A percentile compares a stretch with the other conserved stretches of the same genome.
Conservation (phyloP, 2,888 invertebrate genomes). For the Eudiplozoon nipponicum region DNA sequence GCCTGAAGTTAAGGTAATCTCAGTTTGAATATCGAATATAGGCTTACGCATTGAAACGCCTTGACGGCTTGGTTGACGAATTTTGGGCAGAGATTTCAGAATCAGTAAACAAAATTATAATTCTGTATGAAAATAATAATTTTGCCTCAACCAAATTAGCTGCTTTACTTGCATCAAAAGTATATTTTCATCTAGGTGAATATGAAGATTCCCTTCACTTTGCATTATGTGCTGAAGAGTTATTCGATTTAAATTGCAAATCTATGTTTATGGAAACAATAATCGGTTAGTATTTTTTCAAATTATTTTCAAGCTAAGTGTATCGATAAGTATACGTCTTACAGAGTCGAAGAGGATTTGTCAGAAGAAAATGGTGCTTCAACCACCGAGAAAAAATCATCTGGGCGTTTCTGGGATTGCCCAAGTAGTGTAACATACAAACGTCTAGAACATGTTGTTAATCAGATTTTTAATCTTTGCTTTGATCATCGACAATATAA, state of each 20-base stretch:
- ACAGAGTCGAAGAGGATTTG: constrained; percentile 38
- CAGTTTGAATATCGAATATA: constrained; percentile 15
- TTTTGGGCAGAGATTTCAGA: constrained; percentile 98
- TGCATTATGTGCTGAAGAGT: constrained; percentile 64
- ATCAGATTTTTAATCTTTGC: constrained; percentile 80
- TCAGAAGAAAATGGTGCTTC: constrained; percentile 24
- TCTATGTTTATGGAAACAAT: constrained; percentile 84
- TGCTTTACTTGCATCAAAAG: constrained; percentile 75
- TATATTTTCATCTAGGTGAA: constrained; percentile 72
- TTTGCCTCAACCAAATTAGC: constrained; percentile 57
- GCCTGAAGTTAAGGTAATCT: constrained; percentile 44
- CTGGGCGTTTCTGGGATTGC: too few relatives aligned
- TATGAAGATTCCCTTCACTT: constrained; percentile 85
- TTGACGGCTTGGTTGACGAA: constrained; percentile 68
- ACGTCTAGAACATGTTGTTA: constrained; percentile 47
- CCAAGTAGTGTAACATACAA: background rate
- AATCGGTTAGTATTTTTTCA: constrained; percentile 33
- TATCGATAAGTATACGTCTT: constrained; percentile 72
- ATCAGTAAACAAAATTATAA: constrained; percentile 79
- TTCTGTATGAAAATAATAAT: constrained; percentile 63
- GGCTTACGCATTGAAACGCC: constrained; percentile 58
- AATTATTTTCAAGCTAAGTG: constrained; percentile 42
- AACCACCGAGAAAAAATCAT: too few relatives aligned
- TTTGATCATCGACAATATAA: constrained; percentile 67
- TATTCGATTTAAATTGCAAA: constrained; percentile 67